Percentiles rank a stretch among this genome's conserved stretches.
Evolutionary conservation across 2,888 invertebrate genomes (phyloP).

Genomic region (Bellardia bayeri): DNA sequence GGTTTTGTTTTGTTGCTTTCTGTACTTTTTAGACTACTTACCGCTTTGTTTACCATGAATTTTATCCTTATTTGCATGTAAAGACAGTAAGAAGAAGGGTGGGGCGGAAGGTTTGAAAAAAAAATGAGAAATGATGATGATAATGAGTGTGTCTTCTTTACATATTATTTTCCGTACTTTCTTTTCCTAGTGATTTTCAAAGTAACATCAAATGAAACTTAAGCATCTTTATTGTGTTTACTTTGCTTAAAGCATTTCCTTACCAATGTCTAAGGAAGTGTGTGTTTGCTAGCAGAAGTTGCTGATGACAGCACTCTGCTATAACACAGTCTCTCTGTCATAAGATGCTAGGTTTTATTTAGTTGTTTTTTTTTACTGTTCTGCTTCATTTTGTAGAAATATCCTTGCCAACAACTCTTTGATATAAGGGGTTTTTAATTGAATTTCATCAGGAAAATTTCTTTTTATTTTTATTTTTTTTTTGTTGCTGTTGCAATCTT

Average conservation of each 20-base stretch:
- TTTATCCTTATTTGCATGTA: constrained; percentile 70
- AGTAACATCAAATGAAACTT: constrained; percentile 73
- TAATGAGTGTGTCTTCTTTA: constrained; percentile 56
- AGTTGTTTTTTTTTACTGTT: background rate
- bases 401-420: constrained; percentile 73
- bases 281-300: background rate
- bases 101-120: background rate
- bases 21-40: constrained; percentile 53
- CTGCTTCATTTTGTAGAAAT: constrained; percentile 27
- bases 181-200: constrained; percentile 54
- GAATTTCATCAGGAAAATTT: constrained; percentile 71
- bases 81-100: constrained; percentile 21
- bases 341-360: constrained; percentile 33
- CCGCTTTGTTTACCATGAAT: constrained; percentile 58
- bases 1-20: constrained; percentile 49
- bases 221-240: constrained; percentile 73
- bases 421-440: constrained; percentile 72
- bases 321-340: constrained; percentile 65
- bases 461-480: constrained; percentile 34
- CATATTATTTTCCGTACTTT: constrained; percentile 18
- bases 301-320: constrained; percentile 61
- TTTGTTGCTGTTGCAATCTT: constrained; percentile 33
- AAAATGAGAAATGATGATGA: constrained; percentile 53
- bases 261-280: constrained; percentile 34
- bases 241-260: constrained; percentile 74